Conservation (phyloP, 1,140 invertebrate genomes). For the Lineus longissimus region DNA sequence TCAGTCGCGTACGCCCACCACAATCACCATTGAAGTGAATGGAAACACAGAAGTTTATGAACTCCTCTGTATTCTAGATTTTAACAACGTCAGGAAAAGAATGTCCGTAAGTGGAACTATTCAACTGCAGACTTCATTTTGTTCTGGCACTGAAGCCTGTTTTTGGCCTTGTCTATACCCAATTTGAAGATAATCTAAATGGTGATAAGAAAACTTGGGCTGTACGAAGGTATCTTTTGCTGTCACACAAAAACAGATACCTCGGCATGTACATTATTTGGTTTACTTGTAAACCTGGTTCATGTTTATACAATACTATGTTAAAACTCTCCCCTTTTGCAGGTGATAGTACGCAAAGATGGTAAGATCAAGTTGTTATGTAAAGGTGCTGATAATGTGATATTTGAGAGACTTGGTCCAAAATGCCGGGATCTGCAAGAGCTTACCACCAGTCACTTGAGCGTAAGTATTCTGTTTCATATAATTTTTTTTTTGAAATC, state of each 20-base stretch:
- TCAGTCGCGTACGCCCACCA: conserved; percentile 55
- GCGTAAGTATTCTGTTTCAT: conserved; percentile 63
- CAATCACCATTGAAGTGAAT: conserved; percentile 54
- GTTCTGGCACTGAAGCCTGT: too few species aligned
- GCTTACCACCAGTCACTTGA: conserved; percentile 85
- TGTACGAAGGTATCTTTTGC: too few species aligned
- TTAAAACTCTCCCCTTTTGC: too few species aligned
- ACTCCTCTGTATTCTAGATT: conserved; percentile 94
- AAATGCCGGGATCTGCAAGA: conserved; percentile 45
- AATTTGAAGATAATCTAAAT: too few species aligned
- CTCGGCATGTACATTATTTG: too few species aligned
- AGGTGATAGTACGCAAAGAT: conserved; percentile 80
- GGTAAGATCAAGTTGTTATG: conserved; percentile 87
- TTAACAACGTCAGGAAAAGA: conserved; percentile 97
- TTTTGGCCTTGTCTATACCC: too few species aligned
- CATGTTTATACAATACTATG: too few species aligned
- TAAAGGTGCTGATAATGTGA: conserved; percentile 98
- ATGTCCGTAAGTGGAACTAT: conserved; percentile 75
- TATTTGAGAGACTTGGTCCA: conserved; percentile 82
- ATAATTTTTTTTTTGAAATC: background rate
- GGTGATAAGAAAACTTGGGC: too few species aligned
- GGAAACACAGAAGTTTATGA: conserved; percentile 76
- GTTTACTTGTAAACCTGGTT: too few species aligned
- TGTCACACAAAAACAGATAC: too few species aligned
- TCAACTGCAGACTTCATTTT: too few species aligned